Evolutionary conservation across 2,113 vertebrate genomes (phyloP).

Genomic region (Anser cygnoides): DNA sequence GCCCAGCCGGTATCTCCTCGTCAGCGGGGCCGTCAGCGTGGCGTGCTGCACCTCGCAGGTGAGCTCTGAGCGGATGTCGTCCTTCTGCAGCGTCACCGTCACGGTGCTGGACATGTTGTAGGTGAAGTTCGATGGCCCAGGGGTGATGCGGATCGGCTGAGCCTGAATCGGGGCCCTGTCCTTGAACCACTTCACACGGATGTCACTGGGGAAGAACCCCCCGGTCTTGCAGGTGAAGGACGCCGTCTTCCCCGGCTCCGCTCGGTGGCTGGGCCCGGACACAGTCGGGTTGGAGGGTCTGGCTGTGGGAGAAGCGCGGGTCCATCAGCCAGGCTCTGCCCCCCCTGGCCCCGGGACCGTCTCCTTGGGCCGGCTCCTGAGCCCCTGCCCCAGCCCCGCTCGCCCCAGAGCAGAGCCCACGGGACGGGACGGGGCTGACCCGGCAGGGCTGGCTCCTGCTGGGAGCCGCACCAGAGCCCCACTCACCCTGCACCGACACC

Average conservation of each 20-base stretch:
- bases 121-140: fast-evolving
- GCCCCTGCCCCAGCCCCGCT: background rate
- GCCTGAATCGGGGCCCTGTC: fast-evolving
- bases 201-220: conserved; percentile 36
- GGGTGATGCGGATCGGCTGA: background rate
- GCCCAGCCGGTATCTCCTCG: background rate
- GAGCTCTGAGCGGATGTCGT: background rate
- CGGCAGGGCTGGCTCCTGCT: background rate
- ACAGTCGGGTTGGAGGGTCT: background rate
- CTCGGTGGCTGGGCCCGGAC: fast-evolving
- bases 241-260: fast-evolving
- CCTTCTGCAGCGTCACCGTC: background rate
- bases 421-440: background rate
- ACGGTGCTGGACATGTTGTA: background rate
- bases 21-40: background rate
- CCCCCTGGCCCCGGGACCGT: background rate
- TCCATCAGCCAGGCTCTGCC: background rate
- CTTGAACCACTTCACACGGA: conserved; percentile 47
- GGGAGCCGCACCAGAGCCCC: too few relatives aligned
- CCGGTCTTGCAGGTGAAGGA: conserved; percentile 30
- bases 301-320: background rate
- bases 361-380: background rate
- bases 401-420: background rate
- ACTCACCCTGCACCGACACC: conserved; percentile 58
- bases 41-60: background rate